phyloP scores from a whole-genome alignment of 2,797 vertebrate species.

The Melanotaenia parkinsoni region DNA sequence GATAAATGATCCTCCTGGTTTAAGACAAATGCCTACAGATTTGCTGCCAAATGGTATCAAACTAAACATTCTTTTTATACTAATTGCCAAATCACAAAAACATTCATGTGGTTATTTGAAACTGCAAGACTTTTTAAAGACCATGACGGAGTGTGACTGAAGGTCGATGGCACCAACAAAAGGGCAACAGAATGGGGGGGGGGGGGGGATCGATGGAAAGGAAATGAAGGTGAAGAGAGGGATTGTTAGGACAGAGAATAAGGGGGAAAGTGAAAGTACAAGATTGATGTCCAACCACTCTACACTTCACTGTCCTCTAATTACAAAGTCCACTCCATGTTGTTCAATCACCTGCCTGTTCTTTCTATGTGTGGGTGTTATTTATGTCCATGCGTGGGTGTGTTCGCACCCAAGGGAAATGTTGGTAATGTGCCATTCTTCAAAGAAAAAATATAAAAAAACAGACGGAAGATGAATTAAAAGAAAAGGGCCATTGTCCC shows the following conservation, averaged over 20 bases:
- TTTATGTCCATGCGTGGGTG: conserved; percentile 37
- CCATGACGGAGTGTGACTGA: not conserved
- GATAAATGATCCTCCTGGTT: too few relatives aligned
- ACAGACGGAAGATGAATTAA: conserved; percentile 6
- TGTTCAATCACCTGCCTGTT: conserved; percentile 52
- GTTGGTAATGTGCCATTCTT: not conserved
- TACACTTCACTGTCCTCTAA: conserved; percentile 64
- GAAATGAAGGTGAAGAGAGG: conserved; percentile 40
- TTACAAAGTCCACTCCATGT: conserved; percentile 50
- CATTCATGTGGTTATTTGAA: conserved; percentile 1
- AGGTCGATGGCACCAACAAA: conserved; percentile 18
- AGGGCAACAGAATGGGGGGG: conserved; percentile 9
- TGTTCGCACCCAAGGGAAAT: conserved; percentile 3
- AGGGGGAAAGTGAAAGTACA: conserved; percentile 39
- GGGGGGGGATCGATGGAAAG: conserved; percentile 55
- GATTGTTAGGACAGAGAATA: conserved; percentile 29
- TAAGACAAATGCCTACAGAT: too few relatives aligned
- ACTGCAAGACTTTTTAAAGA: not conserved
- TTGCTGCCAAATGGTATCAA: too few relatives aligned
- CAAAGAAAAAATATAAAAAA: not conserved
- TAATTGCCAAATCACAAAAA: not conserved
- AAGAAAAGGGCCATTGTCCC: not conserved
- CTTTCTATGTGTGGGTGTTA: conserved; percentile 23
- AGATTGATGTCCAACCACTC: conserved; percentile 56
- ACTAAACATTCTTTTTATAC: not conserved